Percentiles rank a stretch among this genome's conserved stretches.
phyloP scores from a whole-genome alignment of 2,113 vertebrate species.

The Gallinago paraguaiae region DNA sequence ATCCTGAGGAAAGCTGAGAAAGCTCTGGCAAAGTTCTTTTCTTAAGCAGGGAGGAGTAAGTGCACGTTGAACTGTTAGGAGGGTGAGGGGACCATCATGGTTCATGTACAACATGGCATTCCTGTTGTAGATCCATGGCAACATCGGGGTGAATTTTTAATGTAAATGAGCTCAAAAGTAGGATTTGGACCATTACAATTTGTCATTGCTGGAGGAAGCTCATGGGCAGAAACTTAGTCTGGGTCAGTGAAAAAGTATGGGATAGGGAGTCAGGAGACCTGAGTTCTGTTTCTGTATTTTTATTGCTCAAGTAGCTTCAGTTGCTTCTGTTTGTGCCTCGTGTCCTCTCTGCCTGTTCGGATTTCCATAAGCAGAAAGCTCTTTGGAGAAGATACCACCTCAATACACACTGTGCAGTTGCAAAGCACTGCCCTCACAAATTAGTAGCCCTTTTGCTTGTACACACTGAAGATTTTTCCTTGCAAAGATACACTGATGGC shows the following conservation, averaged over 20 bases:
- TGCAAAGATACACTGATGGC: neutral
- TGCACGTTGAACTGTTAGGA: neutral
- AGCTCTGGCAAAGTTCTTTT: neutral
- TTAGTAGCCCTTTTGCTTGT: neutral
- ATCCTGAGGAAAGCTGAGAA: neutral
- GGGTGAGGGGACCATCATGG: no score
- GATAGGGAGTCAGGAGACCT: neutral
- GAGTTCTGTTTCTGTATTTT: neutral
- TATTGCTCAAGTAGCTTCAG: neutral
- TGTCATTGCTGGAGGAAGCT: neutral
- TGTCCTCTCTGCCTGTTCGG: neutral
- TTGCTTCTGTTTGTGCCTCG: neutral
- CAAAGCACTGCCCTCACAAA: neutral
- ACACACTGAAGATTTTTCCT: neutral
- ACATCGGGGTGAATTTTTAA: neutral
- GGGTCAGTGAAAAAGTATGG: neutral
- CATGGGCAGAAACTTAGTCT: fast-evolving
- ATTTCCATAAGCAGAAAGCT: neutral
- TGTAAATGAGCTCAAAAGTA: neutral
- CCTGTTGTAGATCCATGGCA: neutral
- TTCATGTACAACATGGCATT: no score
- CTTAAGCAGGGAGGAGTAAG: neutral
- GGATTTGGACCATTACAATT: neutral
- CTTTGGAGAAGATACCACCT: neutral
- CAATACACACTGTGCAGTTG: neutral